These are phyloP conservation scores for Dryobates pubescens DNA, from an alignment of 2,797 vertebrate species.

Conservation along the genomic window DNA sequence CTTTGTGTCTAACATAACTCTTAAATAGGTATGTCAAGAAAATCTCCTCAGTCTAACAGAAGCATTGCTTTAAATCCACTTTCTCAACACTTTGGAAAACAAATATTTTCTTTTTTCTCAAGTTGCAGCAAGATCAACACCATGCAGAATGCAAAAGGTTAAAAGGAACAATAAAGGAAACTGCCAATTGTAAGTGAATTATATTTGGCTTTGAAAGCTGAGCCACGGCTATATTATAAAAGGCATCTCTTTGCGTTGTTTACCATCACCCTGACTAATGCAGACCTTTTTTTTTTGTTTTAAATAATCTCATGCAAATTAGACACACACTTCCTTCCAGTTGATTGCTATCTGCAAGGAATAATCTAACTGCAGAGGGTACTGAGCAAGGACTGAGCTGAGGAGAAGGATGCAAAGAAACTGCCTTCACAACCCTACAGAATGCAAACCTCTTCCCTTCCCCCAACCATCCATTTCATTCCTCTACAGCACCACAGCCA, in stretches of 20 bases:
- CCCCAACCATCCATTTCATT: background rate
- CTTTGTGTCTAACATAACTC: background rate
- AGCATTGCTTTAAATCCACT: conserved; percentile 5
- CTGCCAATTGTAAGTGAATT: conserved; percentile 82
- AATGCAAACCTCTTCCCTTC: conserved; percentile 58
- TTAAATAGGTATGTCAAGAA: background rate
- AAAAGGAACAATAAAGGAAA: conserved; percentile 81
- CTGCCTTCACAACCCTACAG: conserved; percentile 51
- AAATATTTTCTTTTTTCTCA: conserved; percentile 18
- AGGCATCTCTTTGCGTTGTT: conserved; percentile 82
- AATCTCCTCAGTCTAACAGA: background rate
- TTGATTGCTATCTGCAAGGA: conserved; percentile 88
- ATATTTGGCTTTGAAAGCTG: conserved; percentile 81
- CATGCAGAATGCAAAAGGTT: conserved; percentile 80
- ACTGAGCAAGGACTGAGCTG: conserved; percentile 77
- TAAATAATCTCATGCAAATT: conserved; percentile 90
- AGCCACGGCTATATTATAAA: conserved; percentile 81
- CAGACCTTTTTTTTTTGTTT: conserved; percentile 83
- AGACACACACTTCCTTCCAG: conserved; percentile 87
- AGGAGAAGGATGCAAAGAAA: conserved; percentile 58
- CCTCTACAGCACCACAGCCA: conserved; percentile 31
- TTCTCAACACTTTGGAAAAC: background rate
- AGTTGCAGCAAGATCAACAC: conserved; percentile 61
- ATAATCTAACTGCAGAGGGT: conserved; percentile 82
- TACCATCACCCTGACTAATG: conserved; percentile 87